Conservation (phyloP, 2,113 vertebrate genomes). For the Archocentrus centrarchus region DNA sequence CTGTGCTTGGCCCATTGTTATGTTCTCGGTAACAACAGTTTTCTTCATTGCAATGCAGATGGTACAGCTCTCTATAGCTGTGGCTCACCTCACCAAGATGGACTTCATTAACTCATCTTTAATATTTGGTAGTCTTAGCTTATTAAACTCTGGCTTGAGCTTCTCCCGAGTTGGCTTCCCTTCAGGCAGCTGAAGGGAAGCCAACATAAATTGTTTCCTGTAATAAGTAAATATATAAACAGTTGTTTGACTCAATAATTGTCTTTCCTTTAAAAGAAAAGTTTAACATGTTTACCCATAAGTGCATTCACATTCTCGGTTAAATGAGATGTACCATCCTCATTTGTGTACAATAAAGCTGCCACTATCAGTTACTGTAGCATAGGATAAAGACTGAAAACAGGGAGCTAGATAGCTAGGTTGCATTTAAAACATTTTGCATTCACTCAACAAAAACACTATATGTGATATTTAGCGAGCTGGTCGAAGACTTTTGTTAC, state of each 20-base stretch:
- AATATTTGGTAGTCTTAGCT: background rate
- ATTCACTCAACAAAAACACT: background rate
- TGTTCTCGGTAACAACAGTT: background rate
- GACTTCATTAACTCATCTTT: slow-evolving; percentile 10
- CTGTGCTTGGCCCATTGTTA: background rate
- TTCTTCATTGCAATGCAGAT: background rate
- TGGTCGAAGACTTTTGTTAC: background rate
- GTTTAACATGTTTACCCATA: background rate
- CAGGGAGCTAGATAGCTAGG: background rate
- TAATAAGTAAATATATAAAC: background rate
- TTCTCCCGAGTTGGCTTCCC: background rate
- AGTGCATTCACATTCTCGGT: background rate
- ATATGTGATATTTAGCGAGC: background rate
- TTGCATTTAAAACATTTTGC: background rate
- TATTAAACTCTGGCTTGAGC: background rate
- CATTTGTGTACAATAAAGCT: background rate
- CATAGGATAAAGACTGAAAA: fast-evolving
- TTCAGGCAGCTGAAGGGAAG: background rate
- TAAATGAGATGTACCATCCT: background rate
- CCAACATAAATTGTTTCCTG: background rate
- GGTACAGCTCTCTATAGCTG: background rate
- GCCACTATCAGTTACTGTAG: background rate
- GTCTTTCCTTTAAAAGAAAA: background rate
- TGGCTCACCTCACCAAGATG: background rate
- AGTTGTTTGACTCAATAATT: background rate